Conservation (phyloP, 2,113 vertebrate species). For the Trematomus loennbergii region DNA sequence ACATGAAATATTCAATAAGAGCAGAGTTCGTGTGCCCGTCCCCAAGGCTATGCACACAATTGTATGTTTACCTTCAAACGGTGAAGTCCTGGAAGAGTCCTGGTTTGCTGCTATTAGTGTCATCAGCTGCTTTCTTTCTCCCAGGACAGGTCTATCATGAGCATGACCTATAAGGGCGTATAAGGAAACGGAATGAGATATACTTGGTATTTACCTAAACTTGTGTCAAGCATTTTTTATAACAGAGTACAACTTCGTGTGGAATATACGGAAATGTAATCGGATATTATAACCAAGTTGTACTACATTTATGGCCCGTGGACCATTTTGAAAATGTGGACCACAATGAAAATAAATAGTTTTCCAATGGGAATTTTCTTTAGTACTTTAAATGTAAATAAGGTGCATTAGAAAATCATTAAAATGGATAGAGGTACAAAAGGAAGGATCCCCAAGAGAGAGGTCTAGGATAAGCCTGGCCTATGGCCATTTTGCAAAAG, state of each 20-base stretch:
- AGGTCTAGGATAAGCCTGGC: too few relatives aligned
- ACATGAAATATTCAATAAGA: not conserved
- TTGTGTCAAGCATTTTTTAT: too few relatives aligned
- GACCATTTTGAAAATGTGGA: too few relatives aligned
- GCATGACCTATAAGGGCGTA: not conserved
- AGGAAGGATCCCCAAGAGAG: too few relatives aligned
- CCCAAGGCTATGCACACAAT: not conserved
- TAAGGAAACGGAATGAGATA: slow-evolving; percentile 13
- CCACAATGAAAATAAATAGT: too few relatives aligned
- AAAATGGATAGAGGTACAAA: too few relatives aligned
- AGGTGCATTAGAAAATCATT: too few relatives aligned
- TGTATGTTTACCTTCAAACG: slow-evolving; percentile 18
- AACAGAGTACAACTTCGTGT: not conserved
- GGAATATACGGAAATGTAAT: not conserved
- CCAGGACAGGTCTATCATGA: not conserved
- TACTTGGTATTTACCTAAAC: not conserved
- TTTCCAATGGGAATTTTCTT: too few relatives aligned
- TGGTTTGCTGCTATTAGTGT: slow-evolving; percentile 3
- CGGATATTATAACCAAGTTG: too few relatives aligned
- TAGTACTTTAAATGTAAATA: too few relatives aligned
- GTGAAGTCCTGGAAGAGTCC: slow-evolving; percentile 21
- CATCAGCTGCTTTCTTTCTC: not conserved
- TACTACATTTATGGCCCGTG: too few relatives aligned
- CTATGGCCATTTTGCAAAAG: too few relatives aligned
- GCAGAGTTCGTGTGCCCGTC: slow-evolving; percentile 4